Percentiles rank a stretch among this genome's conserved stretches.
Conservation (phyloP, 1,140 invertebrate genomes). For the Caligus rogercresseyi region DNA sequence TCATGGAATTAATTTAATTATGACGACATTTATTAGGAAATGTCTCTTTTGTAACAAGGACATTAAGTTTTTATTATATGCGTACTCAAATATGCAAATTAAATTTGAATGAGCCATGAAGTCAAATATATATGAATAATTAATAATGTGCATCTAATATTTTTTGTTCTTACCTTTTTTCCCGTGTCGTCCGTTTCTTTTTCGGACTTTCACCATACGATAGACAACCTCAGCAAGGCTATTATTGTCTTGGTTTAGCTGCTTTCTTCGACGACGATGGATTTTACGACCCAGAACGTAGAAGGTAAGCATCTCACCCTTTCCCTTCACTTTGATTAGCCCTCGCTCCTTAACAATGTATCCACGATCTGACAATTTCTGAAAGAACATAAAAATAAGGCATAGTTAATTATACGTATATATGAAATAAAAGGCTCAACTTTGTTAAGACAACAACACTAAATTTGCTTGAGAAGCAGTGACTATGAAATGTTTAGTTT, state of each 20-base stretch:
- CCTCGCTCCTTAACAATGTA: constrained; percentile 43
- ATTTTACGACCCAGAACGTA: constrained; percentile 51
- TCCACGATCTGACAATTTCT: constrained; percentile 13
- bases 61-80: too few species aligned
- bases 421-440: background rate
- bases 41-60: too few species aligned
- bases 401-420: background rate
- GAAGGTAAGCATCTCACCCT: constrained; percentile 85
- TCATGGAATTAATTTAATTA: too few species aligned
- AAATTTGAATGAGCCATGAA: too few species aligned
- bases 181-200: constrained; percentile 27
- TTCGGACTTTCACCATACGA: constrained; percentile 54
- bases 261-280: constrained; percentile 39
- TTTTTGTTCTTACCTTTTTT: background rate
- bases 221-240: constrained; percentile 68
- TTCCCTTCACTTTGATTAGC: constrained; percentile 72
- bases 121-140: too few species aligned
- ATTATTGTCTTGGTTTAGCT: constrained; percentile 43
- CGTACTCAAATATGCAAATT: too few species aligned
- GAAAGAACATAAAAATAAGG: background rate
- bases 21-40: too few species aligned
- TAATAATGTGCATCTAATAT: too few species aligned
- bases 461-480: too few species aligned
- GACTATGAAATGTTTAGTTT: too few species aligned
- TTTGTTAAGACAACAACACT: background rate